phyloP scores from a whole-genome alignment of 1,140 invertebrate species.

The Papilio helenus region DNA sequence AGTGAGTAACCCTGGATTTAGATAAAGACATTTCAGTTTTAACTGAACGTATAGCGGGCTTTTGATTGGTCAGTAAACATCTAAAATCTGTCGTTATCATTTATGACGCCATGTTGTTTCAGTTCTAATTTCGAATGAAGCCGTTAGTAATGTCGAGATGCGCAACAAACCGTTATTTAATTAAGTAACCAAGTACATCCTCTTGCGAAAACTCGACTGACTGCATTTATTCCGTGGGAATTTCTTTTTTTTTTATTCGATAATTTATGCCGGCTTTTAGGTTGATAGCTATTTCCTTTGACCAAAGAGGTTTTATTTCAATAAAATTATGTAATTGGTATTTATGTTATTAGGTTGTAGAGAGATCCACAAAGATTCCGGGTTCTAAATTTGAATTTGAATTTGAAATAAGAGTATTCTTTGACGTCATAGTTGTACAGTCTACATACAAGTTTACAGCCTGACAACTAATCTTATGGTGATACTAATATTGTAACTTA shows the following conservation, averaged over 20 bases:
- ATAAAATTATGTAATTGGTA: conserved; percentile 39
- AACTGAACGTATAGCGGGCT: too few relatives aligned
- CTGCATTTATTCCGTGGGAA: conserved; percentile 26
- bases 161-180: conserved; percentile 28
- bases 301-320: conserved; percentile 19
- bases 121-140: conserved; percentile 22
- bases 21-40: too few relatives aligned
- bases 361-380: not conserved
- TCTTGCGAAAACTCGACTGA: conserved; percentile 34
- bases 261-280: conserved; percentile 18
- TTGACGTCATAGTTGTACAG: not conserved
- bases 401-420: not conserved
- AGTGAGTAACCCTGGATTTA: not conserved
- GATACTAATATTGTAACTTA: not conserved
- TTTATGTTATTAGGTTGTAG: conserved; percentile 31
- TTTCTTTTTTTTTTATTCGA: not conserved
- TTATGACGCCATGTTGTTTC: conserved; percentile 17
- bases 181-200: conserved; percentile 32
- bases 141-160: conserved; percentile 28
- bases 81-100: conserved; percentile 8
- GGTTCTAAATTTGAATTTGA: not conserved
- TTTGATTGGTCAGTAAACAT: not conserved
- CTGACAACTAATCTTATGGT: not conserved
- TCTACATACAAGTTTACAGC: not conserved
- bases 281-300: conserved; percentile 28